Evolutionary conservation across 1,140 invertebrate species (phyloP).

Genomic region (Phymorhynchus buccinoides): DNA sequence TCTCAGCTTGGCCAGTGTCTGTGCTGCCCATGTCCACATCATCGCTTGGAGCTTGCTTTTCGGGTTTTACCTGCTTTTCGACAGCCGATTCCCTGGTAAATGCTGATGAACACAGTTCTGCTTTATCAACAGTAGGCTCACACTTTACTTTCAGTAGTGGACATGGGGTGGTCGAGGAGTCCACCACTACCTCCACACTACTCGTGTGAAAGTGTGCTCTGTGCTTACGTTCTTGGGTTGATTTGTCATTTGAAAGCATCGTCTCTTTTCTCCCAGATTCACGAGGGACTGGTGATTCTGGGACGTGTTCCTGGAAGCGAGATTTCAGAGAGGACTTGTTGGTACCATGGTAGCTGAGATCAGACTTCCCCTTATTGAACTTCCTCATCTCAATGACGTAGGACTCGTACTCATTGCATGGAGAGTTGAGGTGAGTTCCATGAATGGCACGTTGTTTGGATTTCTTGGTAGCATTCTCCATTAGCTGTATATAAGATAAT

Average conservation of each 20-base stretch:
- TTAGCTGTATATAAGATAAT: slow-evolving; percentile 45
- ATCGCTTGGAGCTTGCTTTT: not conserved
- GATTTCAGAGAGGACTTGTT: slow-evolving; percentile 47
- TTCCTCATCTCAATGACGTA: slow-evolving; percentile 57
- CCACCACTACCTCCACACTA: slow-evolving; percentile 35
- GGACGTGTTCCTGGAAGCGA: slow-evolving; percentile 8
- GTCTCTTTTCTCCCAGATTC: slow-evolving; percentile 49
- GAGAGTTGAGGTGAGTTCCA: slow-evolving; percentile 59
- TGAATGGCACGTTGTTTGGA: slow-evolving; percentile 48
- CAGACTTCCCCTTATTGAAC: slow-evolving; percentile 39
- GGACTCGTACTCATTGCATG: slow-evolving; percentile 60
- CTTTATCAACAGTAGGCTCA: not conserved
- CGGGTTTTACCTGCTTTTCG: not conserved
- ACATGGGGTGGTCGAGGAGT: slow-evolving; percentile 31
- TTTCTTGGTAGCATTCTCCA: slow-evolving; percentile 45
- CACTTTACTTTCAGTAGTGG: not conserved
- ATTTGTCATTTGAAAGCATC: slow-evolving; percentile 31
- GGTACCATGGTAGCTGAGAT: slow-evolving; percentile 52
- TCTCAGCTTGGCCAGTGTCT: not conserved
- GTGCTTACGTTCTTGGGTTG: not conserved
- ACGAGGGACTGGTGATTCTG: slow-evolving; percentile 54
- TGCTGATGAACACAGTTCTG: not conserved
- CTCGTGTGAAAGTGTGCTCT: not conserved
- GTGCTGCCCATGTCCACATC: not conserved
- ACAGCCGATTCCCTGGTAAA: not conserved